Conservation (phyloP, 2,113 vertebrate genomes). For the Opisthocomus hoazin region DNA sequence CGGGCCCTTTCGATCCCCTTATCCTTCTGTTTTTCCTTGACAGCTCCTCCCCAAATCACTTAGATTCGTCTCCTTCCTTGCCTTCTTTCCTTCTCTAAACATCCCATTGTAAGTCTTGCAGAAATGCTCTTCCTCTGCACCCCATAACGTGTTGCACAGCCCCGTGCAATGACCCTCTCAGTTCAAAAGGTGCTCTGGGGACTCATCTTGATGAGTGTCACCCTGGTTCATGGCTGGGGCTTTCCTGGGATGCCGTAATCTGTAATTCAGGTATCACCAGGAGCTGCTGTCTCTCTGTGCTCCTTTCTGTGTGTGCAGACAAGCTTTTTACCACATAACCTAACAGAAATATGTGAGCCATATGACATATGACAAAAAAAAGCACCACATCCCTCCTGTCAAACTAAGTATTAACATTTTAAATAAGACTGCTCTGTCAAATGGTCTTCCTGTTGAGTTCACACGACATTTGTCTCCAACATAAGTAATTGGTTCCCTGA, state of each 20-base stretch:
- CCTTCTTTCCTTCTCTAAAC: background rate
- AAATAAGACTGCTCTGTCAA: background rate
- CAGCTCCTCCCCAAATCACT: background rate
- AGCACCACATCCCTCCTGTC: background rate
- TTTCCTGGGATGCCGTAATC: background rate
- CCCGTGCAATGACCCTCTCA: background rate
- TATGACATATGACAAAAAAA: background rate
- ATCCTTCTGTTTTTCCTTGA: background rate
- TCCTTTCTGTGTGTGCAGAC: background rate
- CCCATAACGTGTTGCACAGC: rapidly evolving
- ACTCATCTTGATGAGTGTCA: background rate
- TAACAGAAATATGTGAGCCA: background rate
- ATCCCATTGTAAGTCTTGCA: background rate
- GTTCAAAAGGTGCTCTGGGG: background rate
- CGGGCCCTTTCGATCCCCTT: background rate
- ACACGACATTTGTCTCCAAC: background rate
- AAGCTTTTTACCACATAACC: background rate
- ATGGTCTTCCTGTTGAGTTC: background rate
- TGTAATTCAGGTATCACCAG: background rate
- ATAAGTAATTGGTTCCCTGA: conserved; percentile 8
- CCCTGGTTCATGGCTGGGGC: background rate
- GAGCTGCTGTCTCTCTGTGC: background rate
- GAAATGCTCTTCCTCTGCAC: background rate
- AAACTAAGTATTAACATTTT: background rate
- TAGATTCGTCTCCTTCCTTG: background rate